Base-by-base conservation (phyloP, 2,797 vertebrate genomes). In the Microctenopoma stevenorrisi region DNA sequence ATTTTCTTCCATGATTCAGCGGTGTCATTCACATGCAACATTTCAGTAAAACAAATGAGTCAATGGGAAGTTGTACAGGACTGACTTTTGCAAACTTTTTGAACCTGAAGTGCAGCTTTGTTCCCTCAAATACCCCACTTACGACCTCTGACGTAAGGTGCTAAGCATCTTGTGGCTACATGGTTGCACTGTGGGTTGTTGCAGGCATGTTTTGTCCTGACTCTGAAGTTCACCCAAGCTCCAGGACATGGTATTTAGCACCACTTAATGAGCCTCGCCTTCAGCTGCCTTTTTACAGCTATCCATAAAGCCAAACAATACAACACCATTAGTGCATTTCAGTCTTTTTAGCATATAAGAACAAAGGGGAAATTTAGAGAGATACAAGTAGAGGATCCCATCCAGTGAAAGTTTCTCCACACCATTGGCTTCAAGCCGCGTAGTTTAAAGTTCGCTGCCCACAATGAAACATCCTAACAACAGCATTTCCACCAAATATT, bases 1-100 rank as follows among this genome's bases (percentile, higher is more conserved):
- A 66, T 51, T 71, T 84, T 79, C 63, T 88, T 82, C 79, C 76
- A 78, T 82, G 78, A 86, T 81, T 86, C 83, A 81, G 68, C 53
- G 40, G 50, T 38, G n/a, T 49, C 0, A 8, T 38, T 57, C 64
- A 58, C 54, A 25, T 72, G 49, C 58, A 72, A 48, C 30, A n/a
- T 63, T 74, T 70, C 43, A 61, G 52, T 73, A 42, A 78, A 76
- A 56, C 44, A 26, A 70, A 68, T 47, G 49, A 75, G 51, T 62
- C 49, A 67, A 46, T 46, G 48, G 28, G 48, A 61, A 38, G 46
- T 43, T 37, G 3, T n/a, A 15, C 18, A 28, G 26, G 30, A 44
- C 14, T 3, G 18, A n/a, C 37, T 11, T 44, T 44, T 46, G 57
- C 44, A 69, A 68, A 60, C 7, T 7, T 50, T 35, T 2, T 56